Base-by-base conservation (phyloP, 2,888 invertebrate species). In the Conistra vaccinii region DNA sequence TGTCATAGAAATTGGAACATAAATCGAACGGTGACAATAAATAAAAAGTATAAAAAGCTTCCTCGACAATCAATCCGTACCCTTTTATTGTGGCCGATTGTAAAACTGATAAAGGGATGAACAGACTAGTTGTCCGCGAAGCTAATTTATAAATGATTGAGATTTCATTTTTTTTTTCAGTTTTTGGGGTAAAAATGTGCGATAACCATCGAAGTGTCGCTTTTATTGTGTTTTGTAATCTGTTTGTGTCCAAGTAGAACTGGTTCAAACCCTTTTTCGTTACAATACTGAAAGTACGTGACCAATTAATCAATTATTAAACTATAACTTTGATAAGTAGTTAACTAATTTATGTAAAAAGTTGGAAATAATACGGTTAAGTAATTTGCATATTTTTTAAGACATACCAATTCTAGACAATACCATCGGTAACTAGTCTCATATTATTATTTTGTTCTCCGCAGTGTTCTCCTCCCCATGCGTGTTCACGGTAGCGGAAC, bases 121-220 rank as follows among this genome's bases (percentile, higher is more conserved):
- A 94, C 92, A 90, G 90, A 89, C 90, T 90, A 91, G 92, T 95
- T 96, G 96, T 96, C 96, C 95, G 94, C 95, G 94, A 89, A 94
- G 93, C 96, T 95, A 96, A 96, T 96, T 96, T 94, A 95, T 96
- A 96, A 96, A 95, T 96, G 92, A 96, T 96, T 95, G 95, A 96
- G 96, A 94, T 95, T 95, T 95, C 92, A 93, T 91, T 95, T 95
- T 95, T 95, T 94, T 95, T 94, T 93, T 84, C 81, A 68, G 69
- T 87, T 91, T 58, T 86, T 89, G 87, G 86, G 87, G 87, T 88
- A 89, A 86, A 87, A 80, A 60, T 70, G 58, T 53, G 29, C 71
- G 81, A 86, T 85, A 86, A 83, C 73, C 39, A 85, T 84, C 80
- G 17, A 2, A 48, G 60, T 67, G 76, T 74, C 35, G 65, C 10